These are phyloP conservation scores for Scalopus aquaticus DNA, from an alignment of 2,113 vertebrate genomes.

Conservation along the genomic window DNA sequence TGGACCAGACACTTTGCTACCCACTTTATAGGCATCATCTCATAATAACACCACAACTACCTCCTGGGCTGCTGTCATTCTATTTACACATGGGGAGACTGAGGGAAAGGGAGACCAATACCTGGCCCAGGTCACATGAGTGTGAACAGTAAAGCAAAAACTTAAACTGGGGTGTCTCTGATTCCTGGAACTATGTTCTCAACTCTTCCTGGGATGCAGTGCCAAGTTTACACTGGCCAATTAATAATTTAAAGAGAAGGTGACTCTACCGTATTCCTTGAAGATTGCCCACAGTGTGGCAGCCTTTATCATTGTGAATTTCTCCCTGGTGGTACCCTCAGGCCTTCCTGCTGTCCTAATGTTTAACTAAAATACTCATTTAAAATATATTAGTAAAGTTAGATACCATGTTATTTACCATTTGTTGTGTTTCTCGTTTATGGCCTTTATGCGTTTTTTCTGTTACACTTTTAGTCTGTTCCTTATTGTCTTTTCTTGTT, in stretches of 20 bases:
- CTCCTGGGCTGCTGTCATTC: neutral
- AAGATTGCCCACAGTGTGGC: neutral
- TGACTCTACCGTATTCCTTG: neutral
- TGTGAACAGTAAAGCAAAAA: neutral
- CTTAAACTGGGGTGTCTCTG: neutral
- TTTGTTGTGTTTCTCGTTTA: conserved; percentile 2
- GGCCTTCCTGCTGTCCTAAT: neutral
- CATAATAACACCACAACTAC: neutral
- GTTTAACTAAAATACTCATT: conserved; percentile 2
- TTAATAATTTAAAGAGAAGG: neutral
- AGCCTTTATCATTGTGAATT: neutral
- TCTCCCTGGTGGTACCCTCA: neutral
- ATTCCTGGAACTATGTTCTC: neutral
- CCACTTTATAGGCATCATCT: neutral
- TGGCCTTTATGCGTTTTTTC: neutral
- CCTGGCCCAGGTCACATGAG: neutral
- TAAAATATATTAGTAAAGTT: neutral
- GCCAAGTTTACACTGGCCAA: neutral
- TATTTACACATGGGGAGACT: conserved; percentile 4
- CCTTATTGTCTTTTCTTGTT: neutral
- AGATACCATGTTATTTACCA: neutral
- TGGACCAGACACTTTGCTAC: neutral
- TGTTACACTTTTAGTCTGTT: neutral
- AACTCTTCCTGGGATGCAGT: neutral
- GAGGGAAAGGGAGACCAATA: no score